Conservation (phyloP, 2,797 vertebrate species). For the Karalla daura region DNA sequence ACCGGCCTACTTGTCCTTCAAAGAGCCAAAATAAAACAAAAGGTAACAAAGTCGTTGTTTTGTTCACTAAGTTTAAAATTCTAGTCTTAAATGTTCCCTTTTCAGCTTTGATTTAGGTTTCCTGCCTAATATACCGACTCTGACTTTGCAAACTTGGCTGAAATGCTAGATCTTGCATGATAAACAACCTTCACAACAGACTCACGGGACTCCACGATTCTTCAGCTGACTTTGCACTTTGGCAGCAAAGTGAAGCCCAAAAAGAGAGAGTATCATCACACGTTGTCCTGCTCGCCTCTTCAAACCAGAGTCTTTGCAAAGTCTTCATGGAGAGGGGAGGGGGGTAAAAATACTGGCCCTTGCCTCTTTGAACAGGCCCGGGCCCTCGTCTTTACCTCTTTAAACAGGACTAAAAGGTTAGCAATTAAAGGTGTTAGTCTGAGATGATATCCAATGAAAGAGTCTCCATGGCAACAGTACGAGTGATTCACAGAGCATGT, state of each 20-base stretch:
- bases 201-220: not conserved
- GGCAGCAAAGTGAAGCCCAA: not conserved
- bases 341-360: not conserved
- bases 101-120: no score
- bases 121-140: no score
- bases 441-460: constrained; percentile 72
- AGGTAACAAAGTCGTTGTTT: no score
- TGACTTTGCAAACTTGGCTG: no score
- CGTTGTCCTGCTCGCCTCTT: not conserved
- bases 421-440: constrained; percentile 77
- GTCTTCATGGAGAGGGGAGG: not conserved
- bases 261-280: constrained; percentile 7
- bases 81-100: no score
- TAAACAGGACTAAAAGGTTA: constrained; percentile 75
- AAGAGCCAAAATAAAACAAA: no score
- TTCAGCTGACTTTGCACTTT: constrained; percentile 30
- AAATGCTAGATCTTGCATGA: no score
- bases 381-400: constrained; percentile 40
- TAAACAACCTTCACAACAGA: not conserved
- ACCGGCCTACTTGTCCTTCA: no score
- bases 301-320: not conserved
- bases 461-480: constrained; percentile 80
- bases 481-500: constrained; percentile 78
- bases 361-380: constrained; percentile 20
- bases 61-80: no score